Evolutionary conservation across 2,888 invertebrate species (phyloP), one percentile per base, ranked within the genome.

Genomic region (Iphiclides podalirius): DNA sequence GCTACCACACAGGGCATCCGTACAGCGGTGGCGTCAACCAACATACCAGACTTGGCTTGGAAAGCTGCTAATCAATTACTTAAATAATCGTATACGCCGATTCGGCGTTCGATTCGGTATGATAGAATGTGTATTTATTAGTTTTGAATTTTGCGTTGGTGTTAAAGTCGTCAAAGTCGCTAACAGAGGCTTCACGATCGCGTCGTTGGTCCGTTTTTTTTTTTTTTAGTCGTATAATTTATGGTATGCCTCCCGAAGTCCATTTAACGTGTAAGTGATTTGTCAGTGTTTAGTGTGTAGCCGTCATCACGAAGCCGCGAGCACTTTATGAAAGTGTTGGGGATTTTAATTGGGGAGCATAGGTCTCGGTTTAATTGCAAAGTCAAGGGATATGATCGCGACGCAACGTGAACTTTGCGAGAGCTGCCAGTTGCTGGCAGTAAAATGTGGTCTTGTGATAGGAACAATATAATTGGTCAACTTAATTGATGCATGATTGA

Each of bases 371-470:
- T 67, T 72, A 68, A 71, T 70, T 73, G 67, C 71, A 62, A 68
- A 66, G 67, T 67, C 66, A 11, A 66, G 66, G 64, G 68, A 75
- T 74, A 70, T 69, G 70, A 72, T 79, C 70, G 75, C 75, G 61
- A 68, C 63, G 61, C 59, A 67, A 66, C 69, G 57, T 60, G 69
- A 71, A 74, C 61, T 64, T 66, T 79, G 79, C 81, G 82, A 79
- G 67, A 75, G 63, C 77, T 86, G 87, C 87, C 81, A 87, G 87
- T 60, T 75, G 76, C 87, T 87, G 78, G 87, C 87, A 85, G 79
- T 81, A 84, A 77, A 87, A 86, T 79, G 81, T 75, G 71, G 75
- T 81, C 79, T 81, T 86, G 87, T 88, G 87, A 86, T 87, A 86
- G 75, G 71, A 75, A 83, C 84, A 87, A 87, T 86, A 75, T 79